Conservation (phyloP, 2,888 invertebrate species). For the Melipona beecheii region DNA sequence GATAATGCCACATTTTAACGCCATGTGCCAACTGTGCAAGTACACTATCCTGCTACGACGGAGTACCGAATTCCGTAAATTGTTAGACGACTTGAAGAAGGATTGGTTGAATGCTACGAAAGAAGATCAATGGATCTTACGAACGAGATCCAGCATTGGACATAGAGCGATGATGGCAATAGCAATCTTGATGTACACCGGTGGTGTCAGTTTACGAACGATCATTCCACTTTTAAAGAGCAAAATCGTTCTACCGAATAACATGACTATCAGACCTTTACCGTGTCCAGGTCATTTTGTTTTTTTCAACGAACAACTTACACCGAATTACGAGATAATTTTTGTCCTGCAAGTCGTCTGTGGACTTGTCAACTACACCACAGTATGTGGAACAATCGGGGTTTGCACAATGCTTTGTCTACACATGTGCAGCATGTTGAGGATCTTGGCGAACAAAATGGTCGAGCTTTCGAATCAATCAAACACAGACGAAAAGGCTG, state of each 20-base stretch:
- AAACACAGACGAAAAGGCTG: not conserved
- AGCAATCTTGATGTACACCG: constrained; percentile 68
- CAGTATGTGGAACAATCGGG: constrained; percentile 64
- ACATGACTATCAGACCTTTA: constrained; percentile 64
- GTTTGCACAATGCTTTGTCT: constrained; percentile 68
- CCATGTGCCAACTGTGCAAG: constrained; percentile 40
- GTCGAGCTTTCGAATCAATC: not conserved
- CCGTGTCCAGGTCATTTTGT: constrained; percentile 71
- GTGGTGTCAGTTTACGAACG: constrained; percentile 66
- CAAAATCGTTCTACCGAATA: constrained; percentile 50
- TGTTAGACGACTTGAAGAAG: constrained; percentile 59
- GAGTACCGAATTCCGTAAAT: constrained; percentile 2
- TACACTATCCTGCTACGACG: constrained; percentile 29
- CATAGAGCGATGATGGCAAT: constrained; percentile 66
- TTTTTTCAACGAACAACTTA: constrained; percentile 63
- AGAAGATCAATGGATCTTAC: constrained; percentile 64
- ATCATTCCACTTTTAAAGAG: constrained; percentile 69
- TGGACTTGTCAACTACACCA: constrained; percentile 67
- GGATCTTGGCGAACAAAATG: constrained; percentile 33
- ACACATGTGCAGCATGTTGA: constrained; percentile 70
- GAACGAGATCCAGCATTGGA: constrained; percentile 71
- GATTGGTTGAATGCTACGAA: constrained; percentile 64
- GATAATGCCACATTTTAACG: constrained; percentile 66
- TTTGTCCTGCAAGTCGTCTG: constrained; percentile 67
- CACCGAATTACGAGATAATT: constrained; percentile 71